Percentiles rank a stretch among this genome's conserved stretches.
These are phyloP conservation scores for Acanthurus leucopareius DNA, from an alignment of 2,797 vertebrate species.

Conservation along the genomic window DNA sequence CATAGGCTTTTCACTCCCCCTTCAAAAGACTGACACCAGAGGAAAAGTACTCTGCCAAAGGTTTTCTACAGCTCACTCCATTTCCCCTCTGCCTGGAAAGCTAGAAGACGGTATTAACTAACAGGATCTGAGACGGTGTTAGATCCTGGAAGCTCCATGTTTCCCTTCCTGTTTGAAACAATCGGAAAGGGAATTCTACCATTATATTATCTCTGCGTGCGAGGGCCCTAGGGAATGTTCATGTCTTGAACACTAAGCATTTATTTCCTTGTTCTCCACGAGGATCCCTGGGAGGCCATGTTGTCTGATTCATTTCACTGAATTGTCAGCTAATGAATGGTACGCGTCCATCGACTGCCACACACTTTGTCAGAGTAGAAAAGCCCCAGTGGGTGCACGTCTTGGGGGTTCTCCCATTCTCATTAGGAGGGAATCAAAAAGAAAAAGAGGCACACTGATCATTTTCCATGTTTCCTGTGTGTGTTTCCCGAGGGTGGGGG, in stretches of 20 bases:
- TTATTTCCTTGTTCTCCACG: conserved; percentile 71
- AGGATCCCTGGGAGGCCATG: conserved; percentile 74
- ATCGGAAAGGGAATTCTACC: conserved; percentile 65
- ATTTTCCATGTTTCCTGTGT: conserved; percentile 53
- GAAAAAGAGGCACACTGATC: conserved; percentile 65
- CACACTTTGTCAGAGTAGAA: conserved; percentile 51
- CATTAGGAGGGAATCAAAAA: conserved; percentile 77
- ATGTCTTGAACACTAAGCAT: conserved; percentile 70
- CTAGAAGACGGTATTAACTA: conserved; percentile 29
- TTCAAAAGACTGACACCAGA: conserved; percentile 66
- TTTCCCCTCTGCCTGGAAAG: conserved; percentile 50
- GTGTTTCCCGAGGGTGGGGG: conserved; percentile 17
- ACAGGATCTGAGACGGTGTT: conserved; percentile 49
- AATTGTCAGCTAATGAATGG: conserved; percentile 78
- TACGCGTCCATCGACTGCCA: conserved; percentile 63
- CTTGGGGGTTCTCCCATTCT: conserved; percentile 70
- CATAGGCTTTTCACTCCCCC: conserved; percentile 47
- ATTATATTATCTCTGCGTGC: conserved; percentile 52
- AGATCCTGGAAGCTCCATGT: conserved; percentile 66
- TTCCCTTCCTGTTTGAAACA: conserved; percentile 65
- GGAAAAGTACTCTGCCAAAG: conserved; percentile 37
- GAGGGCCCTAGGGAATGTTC: conserved; percentile 64
- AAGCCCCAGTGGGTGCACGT: conserved; percentile 64
- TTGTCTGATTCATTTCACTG: conserved; percentile 77
- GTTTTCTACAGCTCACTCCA: conserved; percentile 52